Conservation (phyloP, 2,888 invertebrate species). For the Biston stratarius region DNA sequence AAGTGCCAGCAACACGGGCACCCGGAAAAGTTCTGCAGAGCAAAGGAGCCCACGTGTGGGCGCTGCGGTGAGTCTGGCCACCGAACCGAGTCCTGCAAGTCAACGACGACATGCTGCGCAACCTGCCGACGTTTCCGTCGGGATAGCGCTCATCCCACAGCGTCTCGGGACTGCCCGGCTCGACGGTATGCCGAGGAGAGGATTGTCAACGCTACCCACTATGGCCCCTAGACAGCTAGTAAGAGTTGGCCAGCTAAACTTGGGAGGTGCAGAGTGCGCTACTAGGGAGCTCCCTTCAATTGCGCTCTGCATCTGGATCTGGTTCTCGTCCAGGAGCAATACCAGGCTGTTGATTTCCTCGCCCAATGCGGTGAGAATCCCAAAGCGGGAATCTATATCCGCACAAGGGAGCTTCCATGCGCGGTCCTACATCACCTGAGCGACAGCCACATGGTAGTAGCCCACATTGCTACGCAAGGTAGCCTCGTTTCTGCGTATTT, state of each 20-base stretch:
- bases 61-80: conserved; percentile 47
- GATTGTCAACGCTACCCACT: background rate
- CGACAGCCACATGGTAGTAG: background rate
- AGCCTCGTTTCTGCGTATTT: conserved; percentile 33
- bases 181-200: conserved; percentile 35
- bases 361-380: background rate
- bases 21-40: conserved; percentile 49
- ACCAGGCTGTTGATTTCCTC: background rate
- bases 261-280: background rate
- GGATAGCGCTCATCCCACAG: conserved; percentile 40
- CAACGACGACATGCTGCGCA: conserved; percentile 28
- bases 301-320: background rate
- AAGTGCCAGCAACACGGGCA: conserved; percentile 57
- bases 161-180: conserved; percentile 40
- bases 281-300: background rate
- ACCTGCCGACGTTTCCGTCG: conserved; percentile 45
- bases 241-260: background rate
- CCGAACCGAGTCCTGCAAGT: conserved; percentile 23
- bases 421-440: background rate
- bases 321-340: background rate
- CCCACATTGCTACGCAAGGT: background rate
- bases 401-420: background rate
- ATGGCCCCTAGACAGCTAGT: conserved; percentile 18
- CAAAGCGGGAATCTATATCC: background rate
- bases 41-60: conserved; percentile 31